Base-by-base conservation (phyloP, 2,113 vertebrate genomes). In the Naja naja region DNA sequence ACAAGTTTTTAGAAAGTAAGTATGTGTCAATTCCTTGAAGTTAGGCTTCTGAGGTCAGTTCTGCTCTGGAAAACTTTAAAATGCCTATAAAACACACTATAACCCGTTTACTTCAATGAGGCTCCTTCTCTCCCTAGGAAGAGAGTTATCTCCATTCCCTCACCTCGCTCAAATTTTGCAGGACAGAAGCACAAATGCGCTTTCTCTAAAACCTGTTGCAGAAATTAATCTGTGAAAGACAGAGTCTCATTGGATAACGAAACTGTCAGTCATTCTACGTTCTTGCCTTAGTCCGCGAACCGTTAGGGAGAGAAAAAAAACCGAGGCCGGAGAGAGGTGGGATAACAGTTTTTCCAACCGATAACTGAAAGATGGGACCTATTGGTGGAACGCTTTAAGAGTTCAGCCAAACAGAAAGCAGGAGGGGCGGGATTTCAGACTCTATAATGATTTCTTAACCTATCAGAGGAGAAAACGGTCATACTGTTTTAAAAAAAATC, bases 141-240 rank as follows among this genome's bases (percentile, higher is more conserved):
- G 43, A 10, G 22, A 45, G 64, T 74, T 5, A 3, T 81, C 16
- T 8, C 34, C 30, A 43, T 43, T 47, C 69, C 88, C 92, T 93
- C 88, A 89, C 88, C 88, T 93, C 88, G 18, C 88, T 22, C 27
- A 58, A 27, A 81, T 54, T 27, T 85, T 14, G 54, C 43, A 85
- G 69, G 92, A 54, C 53, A 9, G 64, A 43, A 55, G 30, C 9
- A 39, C 3, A 22, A 43, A 25, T 10, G 1, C 1, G 8, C 3
- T 45, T 22, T 11, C 49, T 4, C 49, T 27, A 58, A 58, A 85
- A 20, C 74, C 74, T 25, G 16, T 64, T 47, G 34, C 45, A 43
- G 20, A 86, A 6, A 1, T 10, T 7, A 16, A 18, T 34, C 27
- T 1, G 9, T 27, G 3, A 56, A 16, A 23, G 0, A 0, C 27